Percentiles rank a stretch among this genome's conserved stretches.
Conservation (phyloP, 2,113 vertebrate genomes). For the Petrocephalus zakoni region DNA sequence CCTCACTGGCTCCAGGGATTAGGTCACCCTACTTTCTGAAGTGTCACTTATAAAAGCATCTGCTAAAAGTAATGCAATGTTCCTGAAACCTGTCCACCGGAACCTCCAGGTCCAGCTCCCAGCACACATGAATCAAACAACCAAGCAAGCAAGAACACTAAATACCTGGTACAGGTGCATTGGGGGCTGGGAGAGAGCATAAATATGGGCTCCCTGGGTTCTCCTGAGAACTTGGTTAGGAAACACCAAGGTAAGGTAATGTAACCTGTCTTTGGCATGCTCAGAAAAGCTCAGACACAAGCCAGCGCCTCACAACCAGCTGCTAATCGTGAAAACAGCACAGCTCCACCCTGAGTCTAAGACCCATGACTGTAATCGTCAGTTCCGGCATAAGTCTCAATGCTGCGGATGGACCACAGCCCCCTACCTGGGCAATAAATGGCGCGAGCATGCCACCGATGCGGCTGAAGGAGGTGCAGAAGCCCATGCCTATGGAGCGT, state of each 20-base stretch:
- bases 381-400: background rate
- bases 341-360: background rate
- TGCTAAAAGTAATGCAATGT: background rate
- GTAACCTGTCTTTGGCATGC: background rate
- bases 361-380: background rate
- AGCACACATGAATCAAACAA: background rate
- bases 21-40: background rate
- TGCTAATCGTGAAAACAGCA: background rate
- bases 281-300: background rate
- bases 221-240: background rate
- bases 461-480: conserved; percentile 81
- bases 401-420: background rate
- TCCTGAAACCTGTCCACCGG: background rate
- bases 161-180: background rate
- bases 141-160: background rate
- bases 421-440: conserved; percentile 76
- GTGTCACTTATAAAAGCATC: background rate
- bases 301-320: background rate
- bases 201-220: background rate
- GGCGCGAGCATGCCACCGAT: conserved; percentile 91
- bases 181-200: background rate
- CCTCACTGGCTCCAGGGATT: background rate
- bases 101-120: background rate
- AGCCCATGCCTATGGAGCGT: conserved; percentile 84
- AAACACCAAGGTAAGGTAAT: background rate